These are phyloP conservation scores for Stenolophus ochropezus DNA, from an alignment of 2,888 invertebrate species.

Conservation along the genomic window DNA sequence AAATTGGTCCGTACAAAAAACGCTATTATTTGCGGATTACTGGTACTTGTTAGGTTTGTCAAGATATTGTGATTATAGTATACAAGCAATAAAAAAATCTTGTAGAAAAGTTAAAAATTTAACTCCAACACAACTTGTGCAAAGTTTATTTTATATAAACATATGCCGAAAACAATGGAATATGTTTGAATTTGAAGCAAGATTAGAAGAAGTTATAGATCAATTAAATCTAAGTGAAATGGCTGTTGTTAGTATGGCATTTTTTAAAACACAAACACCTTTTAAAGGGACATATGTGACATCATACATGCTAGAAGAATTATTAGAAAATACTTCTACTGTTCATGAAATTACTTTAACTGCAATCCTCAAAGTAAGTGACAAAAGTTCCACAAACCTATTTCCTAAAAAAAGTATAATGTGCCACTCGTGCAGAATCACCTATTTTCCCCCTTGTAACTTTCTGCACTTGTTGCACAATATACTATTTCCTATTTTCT, in stretches of 20 bases:
- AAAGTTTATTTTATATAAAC: slow-evolving; percentile 81
- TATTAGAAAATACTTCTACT: slow-evolving; percentile 74
- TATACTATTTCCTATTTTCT: no score
- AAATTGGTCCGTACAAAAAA: slow-evolving; percentile 75
- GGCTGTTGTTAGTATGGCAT: slow-evolving; percentile 83
- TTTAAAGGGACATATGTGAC: slow-evolving; percentile 76
- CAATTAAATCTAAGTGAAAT: slow-evolving; percentile 80
- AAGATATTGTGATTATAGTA: slow-evolving; percentile 76
- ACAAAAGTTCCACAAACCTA: no score
- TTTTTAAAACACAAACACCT: slow-evolving; percentile 84
- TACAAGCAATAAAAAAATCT: slow-evolving; percentile 75
- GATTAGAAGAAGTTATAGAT: slow-evolving; percentile 74
- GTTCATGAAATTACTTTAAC: slow-evolving; percentile 81
- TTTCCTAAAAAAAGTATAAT: no score
- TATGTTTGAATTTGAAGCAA: slow-evolving; percentile 81
- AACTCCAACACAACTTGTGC: slow-evolving; percentile 79
- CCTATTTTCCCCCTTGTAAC: no score
- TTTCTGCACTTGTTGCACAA: neutral
- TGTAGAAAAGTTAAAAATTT: slow-evolving; percentile 77
- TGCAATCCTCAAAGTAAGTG: slow-evolving; percentile 78
- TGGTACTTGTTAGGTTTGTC: slow-evolving; percentile 78
- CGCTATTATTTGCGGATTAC: slow-evolving; percentile 78
- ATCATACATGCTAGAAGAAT: slow-evolving; percentile 69
- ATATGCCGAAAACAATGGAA: slow-evolving; percentile 75
- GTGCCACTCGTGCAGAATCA: no score